These are phyloP conservation scores for Mythimna ferrago DNA, from an alignment of 2,888 invertebrate genomes.

Conservation along the genomic window DNA sequence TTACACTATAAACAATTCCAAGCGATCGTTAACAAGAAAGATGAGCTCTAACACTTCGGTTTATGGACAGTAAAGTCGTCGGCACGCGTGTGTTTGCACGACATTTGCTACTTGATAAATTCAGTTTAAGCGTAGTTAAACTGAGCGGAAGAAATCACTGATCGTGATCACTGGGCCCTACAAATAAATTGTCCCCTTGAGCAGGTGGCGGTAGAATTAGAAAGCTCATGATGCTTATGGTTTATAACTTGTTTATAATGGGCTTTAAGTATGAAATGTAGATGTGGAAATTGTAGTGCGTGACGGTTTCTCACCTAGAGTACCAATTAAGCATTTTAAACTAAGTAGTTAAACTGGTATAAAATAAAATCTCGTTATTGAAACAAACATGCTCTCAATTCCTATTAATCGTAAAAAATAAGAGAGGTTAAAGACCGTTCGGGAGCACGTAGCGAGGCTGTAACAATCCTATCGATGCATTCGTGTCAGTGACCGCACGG, in stretches of 20 bases:
- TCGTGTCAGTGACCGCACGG: conserved; percentile 68
- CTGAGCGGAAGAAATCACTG: conserved; percentile 51
- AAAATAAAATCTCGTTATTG: conserved; percentile 35
- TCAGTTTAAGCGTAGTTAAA: conserved; percentile 70
- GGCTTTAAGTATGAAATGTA: conserved; percentile 24
- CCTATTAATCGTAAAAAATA: conserved; percentile 62
- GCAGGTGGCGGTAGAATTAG: conserved; percentile 66
- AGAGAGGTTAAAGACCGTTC: conserved; percentile 66
- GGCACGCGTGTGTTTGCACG: conserved; percentile 81
- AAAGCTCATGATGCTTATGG: conserved; percentile 39
- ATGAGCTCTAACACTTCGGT: conserved; percentile 88
- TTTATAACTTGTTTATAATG: conserved; percentile 40
- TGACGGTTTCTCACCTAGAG: conserved; percentile 23
- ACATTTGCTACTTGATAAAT: conserved; percentile 79
- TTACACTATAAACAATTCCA: conserved; percentile 88
- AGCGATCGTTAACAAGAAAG: conserved; percentile 89
- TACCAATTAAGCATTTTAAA: conserved; percentile 25
- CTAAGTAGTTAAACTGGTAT: conserved; percentile 15
- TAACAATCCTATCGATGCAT: conserved; percentile 65
- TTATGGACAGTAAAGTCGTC: conserved; percentile 89
- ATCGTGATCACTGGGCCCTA: conserved; percentile 48
- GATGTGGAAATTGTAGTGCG: conserved; percentile 18
- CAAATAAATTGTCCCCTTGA: conserved; percentile 64
- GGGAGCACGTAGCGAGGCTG: conserved; percentile 54
- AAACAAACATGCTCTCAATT: conserved; percentile 49